These are phyloP conservation scores for Progne subis DNA, from an alignment of 2,113 vertebrate genomes.

Conservation along the genomic window DNA sequence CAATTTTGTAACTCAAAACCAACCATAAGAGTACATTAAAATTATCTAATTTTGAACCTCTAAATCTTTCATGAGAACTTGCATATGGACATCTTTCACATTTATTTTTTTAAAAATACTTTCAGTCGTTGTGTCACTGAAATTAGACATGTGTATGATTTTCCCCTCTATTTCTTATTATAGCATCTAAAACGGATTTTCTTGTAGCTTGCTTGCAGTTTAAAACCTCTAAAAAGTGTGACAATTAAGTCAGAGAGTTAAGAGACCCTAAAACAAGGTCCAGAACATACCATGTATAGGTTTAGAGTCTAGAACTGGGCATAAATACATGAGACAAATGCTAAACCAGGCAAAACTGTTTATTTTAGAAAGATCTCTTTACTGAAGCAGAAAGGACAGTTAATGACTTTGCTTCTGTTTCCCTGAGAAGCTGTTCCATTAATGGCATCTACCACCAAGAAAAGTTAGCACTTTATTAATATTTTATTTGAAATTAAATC, in stretches of 20 bases:
- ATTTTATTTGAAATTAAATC: constrained; percentile 14
- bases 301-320: not conserved
- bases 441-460: not conserved
- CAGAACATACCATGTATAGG: not conserved
- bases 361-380: not conserved
- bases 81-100: not conserved
- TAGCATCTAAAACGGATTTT: not conserved
- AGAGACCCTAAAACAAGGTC: not conserved
- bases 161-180: not conserved
- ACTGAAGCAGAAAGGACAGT: not conserved
- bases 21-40: not conserved
- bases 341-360: not conserved
- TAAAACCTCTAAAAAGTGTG: not conserved
- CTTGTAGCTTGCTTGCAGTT: not conserved
- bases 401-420: not conserved
- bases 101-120: not conserved
- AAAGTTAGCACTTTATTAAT: not conserved
- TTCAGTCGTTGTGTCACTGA: not conserved
- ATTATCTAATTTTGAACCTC: constrained; percentile 14
- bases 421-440: not conserved
- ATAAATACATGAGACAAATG: not conserved
- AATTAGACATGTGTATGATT: not conserved
- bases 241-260: not conserved
- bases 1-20: constrained; percentile 14
- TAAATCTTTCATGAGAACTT: not conserved